Conservation (phyloP, 2,888 invertebrate genomes). For the Drosophila setosimentum region DNA sequence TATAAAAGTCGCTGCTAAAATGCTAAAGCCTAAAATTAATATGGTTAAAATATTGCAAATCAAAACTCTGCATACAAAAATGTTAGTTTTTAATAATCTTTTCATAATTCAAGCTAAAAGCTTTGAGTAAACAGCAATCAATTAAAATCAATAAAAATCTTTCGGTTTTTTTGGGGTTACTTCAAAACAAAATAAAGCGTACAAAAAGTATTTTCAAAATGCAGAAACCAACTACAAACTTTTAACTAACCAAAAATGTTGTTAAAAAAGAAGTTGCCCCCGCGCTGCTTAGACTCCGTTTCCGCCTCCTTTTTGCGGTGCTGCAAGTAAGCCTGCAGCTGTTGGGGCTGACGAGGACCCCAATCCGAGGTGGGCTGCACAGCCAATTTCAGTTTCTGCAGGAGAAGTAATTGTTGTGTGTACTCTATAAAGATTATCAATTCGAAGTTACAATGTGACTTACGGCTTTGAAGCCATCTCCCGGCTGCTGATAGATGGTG, state of each 20-base stretch:
- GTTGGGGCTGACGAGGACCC: constrained; percentile 83
- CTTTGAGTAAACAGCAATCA: constrained; percentile 44
- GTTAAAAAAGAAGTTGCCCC: constrained; percentile 66
- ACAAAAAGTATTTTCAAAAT: constrained; percentile 40
- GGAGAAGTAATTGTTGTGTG: not conserved
- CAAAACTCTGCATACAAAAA: constrained; percentile 23
- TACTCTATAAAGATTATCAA: not conserved
- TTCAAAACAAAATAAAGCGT: constrained; percentile 60
- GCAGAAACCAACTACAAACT: constrained; percentile 1
- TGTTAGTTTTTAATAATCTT: constrained; percentile 42
- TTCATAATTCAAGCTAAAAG: constrained; percentile 59
- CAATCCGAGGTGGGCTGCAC: constrained; percentile 79
- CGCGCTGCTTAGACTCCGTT: constrained; percentile 28
- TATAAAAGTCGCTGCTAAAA: constrained; percentile 51
- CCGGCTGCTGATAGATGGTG: constrained; percentile 81
- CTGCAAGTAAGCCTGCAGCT: constrained; percentile 85
- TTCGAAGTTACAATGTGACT: not conserved
- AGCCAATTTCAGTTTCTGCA: constrained; percentile 81
- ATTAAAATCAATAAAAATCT: constrained; percentile 26
- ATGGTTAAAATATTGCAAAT: constrained; percentile 45
- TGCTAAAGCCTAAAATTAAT: constrained; percentile 47
- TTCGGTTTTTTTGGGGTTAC: constrained; percentile 40
- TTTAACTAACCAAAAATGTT: constrained; percentile 81
- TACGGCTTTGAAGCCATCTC: constrained; percentile 49
- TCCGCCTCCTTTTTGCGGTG: constrained; percentile 37